Base-by-base conservation (phyloP, 1,140 invertebrate genomes). In the Eulimnadia texana region DNA sequence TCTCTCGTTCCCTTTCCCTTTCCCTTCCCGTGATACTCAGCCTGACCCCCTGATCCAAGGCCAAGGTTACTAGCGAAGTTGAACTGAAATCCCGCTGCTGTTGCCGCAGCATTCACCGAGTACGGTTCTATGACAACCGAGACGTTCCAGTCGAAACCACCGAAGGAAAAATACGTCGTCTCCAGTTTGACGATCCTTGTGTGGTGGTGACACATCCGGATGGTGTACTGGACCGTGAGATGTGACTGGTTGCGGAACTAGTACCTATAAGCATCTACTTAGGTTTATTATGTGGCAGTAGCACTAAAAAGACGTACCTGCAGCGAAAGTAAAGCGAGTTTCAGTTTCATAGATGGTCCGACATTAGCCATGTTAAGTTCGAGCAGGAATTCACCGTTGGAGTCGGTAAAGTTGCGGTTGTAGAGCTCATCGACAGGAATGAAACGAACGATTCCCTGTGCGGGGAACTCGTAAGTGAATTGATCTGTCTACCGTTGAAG, bases 131-230 rank as follows among this genome's bases (percentile, higher is more conserved):
- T 78, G 1, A 54, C 29, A 27, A 61, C 50, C 0, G 82, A 79
- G 3, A 91, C 72, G 65, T 86, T 88, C 89, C 89, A 93, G 66
- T 92, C 88, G 69, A 87, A 90, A 11, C 85, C 83, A 3, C 85
- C 84, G 67, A 86, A 88, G 0, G 80, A 77, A 69, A 88, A 88
- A 67, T 83, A 85, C 10, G 77, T 76, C 0, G 83, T 84, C 68
- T 87, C 84, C 50, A 86, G 68, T 64, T 84, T 76, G 33, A 80
- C 68, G 66, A 74, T 51, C 52, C 62, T 60, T 28, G 24, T 27
- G 11, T 22, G 28, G 13, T 29, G 33, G 6, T 42, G 33, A 42
- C 6, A 16, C 33, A 42, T 6, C 33, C 16, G 33, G 6, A 6
- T 6, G 16, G 16, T 42, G 6, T 9, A 16, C 33, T 16, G 33